Percentiles rank a stretch among this genome's conserved stretches.
Evolutionary conservation across 2,888 invertebrate genomes (phyloP).

Genomic region (Orthosia gothica): DNA sequence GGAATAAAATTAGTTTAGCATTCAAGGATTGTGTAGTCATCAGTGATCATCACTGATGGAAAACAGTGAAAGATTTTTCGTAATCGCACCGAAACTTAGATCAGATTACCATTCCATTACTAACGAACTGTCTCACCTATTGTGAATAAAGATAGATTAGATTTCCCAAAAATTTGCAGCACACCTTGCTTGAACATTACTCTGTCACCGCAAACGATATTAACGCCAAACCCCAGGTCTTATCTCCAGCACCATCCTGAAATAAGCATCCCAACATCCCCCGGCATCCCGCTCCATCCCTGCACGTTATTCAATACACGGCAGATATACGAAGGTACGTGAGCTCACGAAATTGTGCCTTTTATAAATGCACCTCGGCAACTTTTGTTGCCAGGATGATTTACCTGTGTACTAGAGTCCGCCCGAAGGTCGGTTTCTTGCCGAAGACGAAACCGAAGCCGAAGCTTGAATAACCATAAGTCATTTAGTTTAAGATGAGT

Average conservation of each 20-base stretch:
- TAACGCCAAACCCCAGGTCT: not conserved
- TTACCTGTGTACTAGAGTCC: slow-evolving; percentile 38
- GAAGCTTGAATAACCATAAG: too few species aligned
- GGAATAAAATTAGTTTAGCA: too few species aligned
- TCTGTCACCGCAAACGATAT: slow-evolving; percentile 10
- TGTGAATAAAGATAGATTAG: too few species aligned
- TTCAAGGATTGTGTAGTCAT: too few species aligned
- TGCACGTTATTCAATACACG: slow-evolving; percentile 68
- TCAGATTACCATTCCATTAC: too few species aligned
- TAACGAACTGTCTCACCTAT: too few species aligned
- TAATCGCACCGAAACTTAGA: too few species aligned
- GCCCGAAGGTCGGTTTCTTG: too few species aligned
- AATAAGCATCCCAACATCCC: slow-evolving; percentile 13
- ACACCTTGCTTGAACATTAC: not conserved
- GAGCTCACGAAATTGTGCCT: slow-evolving; percentile 60
- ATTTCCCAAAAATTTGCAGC: not conserved
- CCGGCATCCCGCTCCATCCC: slow-evolving; percentile 40
- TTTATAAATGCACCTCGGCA: slow-evolving; percentile 61
- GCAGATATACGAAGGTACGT: slow-evolving; percentile 62
- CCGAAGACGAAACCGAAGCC: too few species aligned
- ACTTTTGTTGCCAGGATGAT: slow-evolving; percentile 53
- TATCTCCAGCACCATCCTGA: slow-evolving; percentile 17
- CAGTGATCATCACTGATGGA: too few species aligned
- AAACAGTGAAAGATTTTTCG: too few species aligned
- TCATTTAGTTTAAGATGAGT: too few species aligned